Evolutionary conservation across 2,113 vertebrate species (phyloP), one percentile per base, ranked within the genome.

Genomic region (Sylvicapra grimmia): DNA sequence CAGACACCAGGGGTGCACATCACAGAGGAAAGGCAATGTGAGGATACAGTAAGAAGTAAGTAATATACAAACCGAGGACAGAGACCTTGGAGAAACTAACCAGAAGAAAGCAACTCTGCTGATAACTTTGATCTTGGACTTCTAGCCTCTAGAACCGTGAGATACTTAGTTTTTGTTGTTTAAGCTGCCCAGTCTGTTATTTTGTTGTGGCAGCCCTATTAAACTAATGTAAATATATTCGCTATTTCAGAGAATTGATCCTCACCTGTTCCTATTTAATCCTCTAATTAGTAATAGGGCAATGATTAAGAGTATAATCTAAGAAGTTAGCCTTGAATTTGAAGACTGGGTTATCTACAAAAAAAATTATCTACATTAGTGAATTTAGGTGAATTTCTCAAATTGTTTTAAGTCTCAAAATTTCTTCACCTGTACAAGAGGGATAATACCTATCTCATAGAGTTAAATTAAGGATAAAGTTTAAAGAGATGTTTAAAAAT

Each of bases 371-470:
- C 82, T 6, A 94, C 6, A 23, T 72, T 79, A 77, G 25, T 88
- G 36, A 93, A 7, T 21, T 33, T 63, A 9, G 40, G n/a, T 58
- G 54, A 65, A 91, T 83, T 90, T 95, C 33, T 96, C 77, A 89
- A 95, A 61, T 65, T 33, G 85, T 77, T 94, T 10, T 95, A 33
- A 90, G 40, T 53, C 40, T 75, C 25, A 86, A 25, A 58, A 54
- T 96, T 96, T 96, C 36, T 40, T 88, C 51, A 59, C 33, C 3
- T 59, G 15, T 95, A 90, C 88, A 93, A 96, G 44, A 44, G 84
- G 10, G 5, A 59, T 16, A 83, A 65, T 31, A 94, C 1, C 18
- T 97, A n/a, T 61, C 31, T 94, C n/a, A 90, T 16, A 77, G 90
- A 91, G 12, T 89, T 90, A 82, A 29, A 33, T 53, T 56, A 79